Evolutionary conservation across 1,140 invertebrate genomes (phyloP).

Genomic region (Cotesia typhae): DNA sequence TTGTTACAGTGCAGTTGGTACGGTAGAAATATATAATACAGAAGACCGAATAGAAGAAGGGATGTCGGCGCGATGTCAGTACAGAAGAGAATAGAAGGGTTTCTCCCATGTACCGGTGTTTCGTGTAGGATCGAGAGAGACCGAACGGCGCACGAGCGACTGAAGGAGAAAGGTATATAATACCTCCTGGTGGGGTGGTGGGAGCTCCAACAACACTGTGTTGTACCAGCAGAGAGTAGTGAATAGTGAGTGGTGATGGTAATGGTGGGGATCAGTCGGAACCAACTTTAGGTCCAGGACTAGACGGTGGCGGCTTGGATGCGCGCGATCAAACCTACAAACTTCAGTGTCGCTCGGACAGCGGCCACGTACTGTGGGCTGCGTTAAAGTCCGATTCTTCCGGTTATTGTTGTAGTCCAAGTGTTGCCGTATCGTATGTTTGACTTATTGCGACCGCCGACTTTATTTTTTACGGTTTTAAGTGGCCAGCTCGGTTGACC

Average conservation of each 20-base stretch:
- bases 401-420: slow-evolving; percentile 3
- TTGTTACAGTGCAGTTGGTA: no score
- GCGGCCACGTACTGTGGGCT: slow-evolving; percentile 49
- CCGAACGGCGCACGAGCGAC: slow-evolving; percentile 13
- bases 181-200: slow-evolving; percentile 23
- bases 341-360: slow-evolving; percentile 61
- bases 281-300: slow-evolving; percentile 47
- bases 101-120: slow-evolving; percentile 16
- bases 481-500: slow-evolving; percentile 22
- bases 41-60: slow-evolving; percentile 22
- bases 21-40: no score
- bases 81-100: slow-evolving; percentile 24
- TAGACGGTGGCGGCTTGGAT: slow-evolving; percentile 51
- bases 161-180: neutral
- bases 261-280: slow-evolving; percentile 44
- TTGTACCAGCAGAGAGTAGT: slow-evolving; percentile 13
- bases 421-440: no score
- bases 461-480: neutral
- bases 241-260: slow-evolving; percentile 26
- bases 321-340: slow-evolving; percentile 47
- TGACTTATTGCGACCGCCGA: neutral
- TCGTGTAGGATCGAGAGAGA: slow-evolving; percentile 11
- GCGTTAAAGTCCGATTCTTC: slow-evolving; percentile 15
- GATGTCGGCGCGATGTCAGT: slow-evolving; percentile 34
- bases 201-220: slow-evolving; percentile 1